Evolutionary conservation across 30 jellyfish, hydroid and myxozoan genomes (phyloP), one percentile per base, ranked within the genome.

Genomic region (Calvadosia cruxmelitensis): DNA sequence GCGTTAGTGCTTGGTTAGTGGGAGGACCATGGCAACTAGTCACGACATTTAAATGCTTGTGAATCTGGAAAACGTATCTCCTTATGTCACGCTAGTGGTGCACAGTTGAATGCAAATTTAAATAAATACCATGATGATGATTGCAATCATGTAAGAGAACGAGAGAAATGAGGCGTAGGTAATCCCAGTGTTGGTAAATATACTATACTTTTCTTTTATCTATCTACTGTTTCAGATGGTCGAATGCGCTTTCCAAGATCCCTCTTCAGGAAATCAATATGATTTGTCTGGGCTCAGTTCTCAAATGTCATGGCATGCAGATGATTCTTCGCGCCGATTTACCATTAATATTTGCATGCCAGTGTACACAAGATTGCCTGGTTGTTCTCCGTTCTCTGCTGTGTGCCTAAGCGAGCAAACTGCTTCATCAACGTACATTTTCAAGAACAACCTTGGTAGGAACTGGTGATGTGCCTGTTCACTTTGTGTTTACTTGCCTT

Each of bases 201-300:
- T n/a, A n/a, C n/a, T n/a, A n/a, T n/a, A n/a, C n/a, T n/a, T n/a
- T n/a, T n/a, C n/a, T n/a, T n/a, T n/a, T n/a, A n/a, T n/a, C n/a
- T n/a, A n/a, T n/a, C n/a, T n/a, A n/a, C n/a, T n/a, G n/a, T n/a
- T 62, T 1, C 50, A 81, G 94, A 63, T 81, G 5, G 94, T 81
- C n/a, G 81, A 81, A 68, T 81, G 94, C 79, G 67, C 74, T 3
- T 83, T 52, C 3, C 26, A 24, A 26, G 81, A 74, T 36, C 64
- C 83, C 28, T 67, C 53, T 30, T 53, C 71, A 12, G 70, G 70
- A 26, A 28, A 50, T 29, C 74, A 63, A n/a, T 72, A 72, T 36
- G 94, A 81, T 27, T 57, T 81, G 31, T 81, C 94, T 35, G 69
- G 63, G 25, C 34, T 81, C 5, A 48, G 82, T 20, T 63, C 64